Conservation (phyloP, 2,888 invertebrate genomes). For the Volucella inflata region DNA sequence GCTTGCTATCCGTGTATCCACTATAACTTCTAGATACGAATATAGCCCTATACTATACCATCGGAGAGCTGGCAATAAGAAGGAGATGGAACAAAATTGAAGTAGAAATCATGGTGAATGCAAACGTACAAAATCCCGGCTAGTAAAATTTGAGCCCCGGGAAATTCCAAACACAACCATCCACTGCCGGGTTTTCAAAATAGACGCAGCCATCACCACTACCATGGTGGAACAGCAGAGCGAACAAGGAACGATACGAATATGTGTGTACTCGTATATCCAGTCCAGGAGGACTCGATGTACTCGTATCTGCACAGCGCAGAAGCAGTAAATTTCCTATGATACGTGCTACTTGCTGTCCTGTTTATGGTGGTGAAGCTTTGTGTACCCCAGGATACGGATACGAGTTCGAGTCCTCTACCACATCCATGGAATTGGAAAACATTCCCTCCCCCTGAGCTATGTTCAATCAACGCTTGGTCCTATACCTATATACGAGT, state of each 20-base stretch:
- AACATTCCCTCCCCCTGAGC: too few species aligned
- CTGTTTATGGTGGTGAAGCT: constrained; percentile 37
- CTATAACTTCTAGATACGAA: too few species aligned
- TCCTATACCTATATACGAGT: too few species aligned
- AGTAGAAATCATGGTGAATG: constrained; percentile 54
- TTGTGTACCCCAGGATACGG: constrained; percentile 43
- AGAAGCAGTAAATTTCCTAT: constrained; percentile 30
- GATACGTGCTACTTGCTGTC: constrained; percentile 37
- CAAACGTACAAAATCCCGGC: constrained; percentile 44
- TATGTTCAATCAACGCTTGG: too few species aligned
- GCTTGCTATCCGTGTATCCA: not conserved
- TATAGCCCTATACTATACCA: too few species aligned
- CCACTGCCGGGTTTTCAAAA: constrained; percentile 55
- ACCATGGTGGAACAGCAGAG: constrained; percentile 15
- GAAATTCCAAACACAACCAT: constrained; percentile 55
- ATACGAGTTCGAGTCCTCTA: constrained; percentile 35
- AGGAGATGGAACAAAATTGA: constrained; percentile 4
- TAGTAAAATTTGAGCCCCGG: constrained; percentile 70
- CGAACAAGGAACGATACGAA: constrained; percentile 7
- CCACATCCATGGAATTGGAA: constrained; percentile 41
- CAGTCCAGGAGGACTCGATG: too few species aligned
- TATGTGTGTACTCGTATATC: constrained; percentile 3
- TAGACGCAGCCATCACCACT: constrained; percentile 22
- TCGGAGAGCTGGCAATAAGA: not conserved
- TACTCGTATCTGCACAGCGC: constrained; percentile 31